A percentile compares a stretch with the other conserved stretches of the same genome.
Evolutionary conservation across 2,797 vertebrate genomes (phyloP).

Genomic region (Trachurus trachurus): DNA sequence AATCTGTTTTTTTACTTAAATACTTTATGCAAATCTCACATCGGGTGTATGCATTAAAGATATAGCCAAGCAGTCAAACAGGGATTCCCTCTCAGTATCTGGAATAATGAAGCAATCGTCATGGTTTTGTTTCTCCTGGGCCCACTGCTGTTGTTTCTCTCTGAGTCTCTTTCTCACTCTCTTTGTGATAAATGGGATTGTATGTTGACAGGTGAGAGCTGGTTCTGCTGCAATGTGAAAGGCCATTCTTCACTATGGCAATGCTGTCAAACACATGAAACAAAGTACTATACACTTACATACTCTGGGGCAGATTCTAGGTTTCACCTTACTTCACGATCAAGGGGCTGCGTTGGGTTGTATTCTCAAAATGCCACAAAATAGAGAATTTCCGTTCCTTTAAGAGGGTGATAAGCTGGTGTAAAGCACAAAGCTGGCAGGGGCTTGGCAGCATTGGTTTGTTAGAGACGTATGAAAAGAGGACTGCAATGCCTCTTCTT

Average conservation of each 20-base stretch:
- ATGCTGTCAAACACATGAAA: constrained; percentile 45
- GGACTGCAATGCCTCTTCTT: constrained; percentile 1
- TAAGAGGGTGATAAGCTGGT: constrained; percentile 2
- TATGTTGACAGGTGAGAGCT: constrained; percentile 57
- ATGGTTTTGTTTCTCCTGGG: constrained; percentile 28
- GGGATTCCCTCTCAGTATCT: background rate
- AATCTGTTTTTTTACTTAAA: constrained; percentile 3
- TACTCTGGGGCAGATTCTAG: background rate
- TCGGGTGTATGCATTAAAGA: constrained; percentile 13
- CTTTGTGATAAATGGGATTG: constrained; percentile 46
- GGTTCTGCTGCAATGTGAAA: constrained; percentile 55
- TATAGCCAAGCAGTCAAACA: constrained; percentile 1
- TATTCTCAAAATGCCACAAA: constrained; percentile 21
- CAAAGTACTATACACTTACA: background rate
- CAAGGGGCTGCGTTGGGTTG: constrained; percentile 4
- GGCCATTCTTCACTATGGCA: constrained; percentile 50
- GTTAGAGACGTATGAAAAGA: constrained; percentile 19
- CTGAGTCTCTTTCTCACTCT: constrained; percentile 22
- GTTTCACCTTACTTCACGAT: constrained; percentile 30
- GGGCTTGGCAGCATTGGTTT: constrained; percentile 20
- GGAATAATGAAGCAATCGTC: constrained; percentile 32
- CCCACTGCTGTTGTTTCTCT: constrained; percentile 23
- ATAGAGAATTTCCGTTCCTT: constrained; percentile 18
- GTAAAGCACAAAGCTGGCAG: constrained; percentile 18
- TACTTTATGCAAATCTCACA: constrained; percentile 5